These are phyloP conservation scores for Tineola bisselliella DNA, from an alignment of 2,888 invertebrate genomes.

Conservation along the genomic window DNA sequence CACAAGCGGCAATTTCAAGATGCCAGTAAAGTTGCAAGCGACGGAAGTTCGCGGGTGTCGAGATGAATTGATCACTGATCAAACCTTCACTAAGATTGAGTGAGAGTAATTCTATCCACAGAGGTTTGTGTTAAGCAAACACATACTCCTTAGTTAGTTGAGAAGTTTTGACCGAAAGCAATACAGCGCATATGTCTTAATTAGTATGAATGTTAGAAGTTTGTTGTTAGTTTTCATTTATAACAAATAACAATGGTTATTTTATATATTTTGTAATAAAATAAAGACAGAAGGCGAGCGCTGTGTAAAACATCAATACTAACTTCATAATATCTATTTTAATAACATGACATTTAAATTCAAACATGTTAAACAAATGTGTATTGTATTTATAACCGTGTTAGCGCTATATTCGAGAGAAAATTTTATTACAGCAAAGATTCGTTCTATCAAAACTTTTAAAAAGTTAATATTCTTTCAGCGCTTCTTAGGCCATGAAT, in stretches of 20 bases:
- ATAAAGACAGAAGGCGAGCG: too few species aligned
- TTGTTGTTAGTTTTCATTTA: too few species aligned
- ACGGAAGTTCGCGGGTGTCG: constrained; percentile 25
- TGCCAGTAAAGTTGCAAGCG: background rate
- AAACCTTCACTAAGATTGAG: constrained; percentile 28
- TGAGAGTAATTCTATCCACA: constrained; percentile 42
- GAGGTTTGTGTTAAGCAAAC: constrained; percentile 20
- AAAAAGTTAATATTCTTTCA: background rate
- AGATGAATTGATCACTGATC: constrained; percentile 31
- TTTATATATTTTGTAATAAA: too few species aligned
- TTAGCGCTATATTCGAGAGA: too few species aligned
- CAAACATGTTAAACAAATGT: too few species aligned
- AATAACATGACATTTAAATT: too few species aligned
- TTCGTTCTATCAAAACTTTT: background rate
- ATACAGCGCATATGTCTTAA: background rate
- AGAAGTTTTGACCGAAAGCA: background rate
- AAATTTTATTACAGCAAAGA: too few species aligned
- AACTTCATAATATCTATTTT: too few species aligned
- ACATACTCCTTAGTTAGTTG: constrained; percentile 14
- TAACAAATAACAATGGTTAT: too few species aligned
- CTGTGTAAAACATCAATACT: too few species aligned
- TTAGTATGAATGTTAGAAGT: too few species aligned
- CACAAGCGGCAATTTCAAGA: background rate
- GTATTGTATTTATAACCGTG: too few species aligned
- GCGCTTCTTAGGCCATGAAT: background rate